Percentiles rank a stretch among this genome's conserved stretches.
These are phyloP conservation scores for Bungarus multicinctus DNA, from an alignment of 2,113 vertebrate genomes.

Conservation along the genomic window DNA sequence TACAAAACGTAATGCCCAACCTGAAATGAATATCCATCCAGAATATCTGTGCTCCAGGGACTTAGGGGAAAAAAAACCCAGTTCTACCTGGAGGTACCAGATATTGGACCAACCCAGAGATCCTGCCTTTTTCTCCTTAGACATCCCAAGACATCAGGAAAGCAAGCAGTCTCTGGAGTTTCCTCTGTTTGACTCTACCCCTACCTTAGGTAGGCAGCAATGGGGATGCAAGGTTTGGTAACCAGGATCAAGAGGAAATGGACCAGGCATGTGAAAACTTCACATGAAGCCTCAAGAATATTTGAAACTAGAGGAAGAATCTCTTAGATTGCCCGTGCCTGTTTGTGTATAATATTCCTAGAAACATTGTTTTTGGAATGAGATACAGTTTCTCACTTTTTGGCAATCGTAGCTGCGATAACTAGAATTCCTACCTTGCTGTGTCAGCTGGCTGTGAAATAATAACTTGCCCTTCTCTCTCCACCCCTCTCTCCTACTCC, in stretches of 20 bases:
- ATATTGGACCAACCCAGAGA: neutral
- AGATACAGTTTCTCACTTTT: neutral
- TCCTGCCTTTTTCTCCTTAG: neutral
- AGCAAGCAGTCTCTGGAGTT: neutral
- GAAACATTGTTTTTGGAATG: neutral
- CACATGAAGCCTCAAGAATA: neutral
- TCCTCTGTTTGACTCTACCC: neutral
- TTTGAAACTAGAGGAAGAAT: neutral
- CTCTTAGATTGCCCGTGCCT: neutral
- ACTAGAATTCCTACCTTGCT: neutral
- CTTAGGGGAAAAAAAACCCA: neutral
- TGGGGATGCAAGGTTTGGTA: neutral
- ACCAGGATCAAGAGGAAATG: neutral
- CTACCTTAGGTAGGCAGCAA: neutral
- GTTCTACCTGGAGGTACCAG: neutral
- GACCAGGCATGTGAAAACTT: neutral
- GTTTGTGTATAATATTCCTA: neutral
- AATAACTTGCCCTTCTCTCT: neutral
- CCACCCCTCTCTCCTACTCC: too few relatives aligned
- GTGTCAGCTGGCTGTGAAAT: neutral
- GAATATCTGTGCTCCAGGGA: neutral
- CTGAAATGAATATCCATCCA: neutral
- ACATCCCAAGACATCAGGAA: neutral
- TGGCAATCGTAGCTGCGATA: neutral
- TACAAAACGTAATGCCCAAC: neutral